Evolutionary conservation across 2,113 vertebrate species (phyloP).

Genomic region (Nibea coibor): DNA sequence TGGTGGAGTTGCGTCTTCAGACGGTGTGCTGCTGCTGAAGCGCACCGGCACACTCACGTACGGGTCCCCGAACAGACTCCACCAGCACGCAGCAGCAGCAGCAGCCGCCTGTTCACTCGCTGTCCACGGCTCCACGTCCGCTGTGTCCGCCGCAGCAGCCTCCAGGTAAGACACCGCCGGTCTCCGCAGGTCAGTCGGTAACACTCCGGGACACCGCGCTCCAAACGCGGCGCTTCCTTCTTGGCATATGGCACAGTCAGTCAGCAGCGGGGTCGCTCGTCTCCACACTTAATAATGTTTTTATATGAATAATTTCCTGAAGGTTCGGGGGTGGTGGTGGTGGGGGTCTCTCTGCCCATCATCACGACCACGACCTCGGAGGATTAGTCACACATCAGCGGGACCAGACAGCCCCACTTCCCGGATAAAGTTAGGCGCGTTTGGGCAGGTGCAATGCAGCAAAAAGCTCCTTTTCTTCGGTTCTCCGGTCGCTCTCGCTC

Average conservation of each 20-base stretch:
- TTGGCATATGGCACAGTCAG: slow-evolving; percentile 48
- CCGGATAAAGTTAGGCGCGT: slow-evolving; percentile 67
- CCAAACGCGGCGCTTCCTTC: slow-evolving; percentile 7
- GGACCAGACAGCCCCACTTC: slow-evolving; percentile 57
- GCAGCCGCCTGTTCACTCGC: too few species aligned
- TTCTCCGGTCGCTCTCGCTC: slow-evolving; percentile 19
- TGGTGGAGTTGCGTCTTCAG: slow-evolving; percentile 52
- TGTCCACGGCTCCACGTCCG: not conserved
- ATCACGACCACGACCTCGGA: slow-evolving; percentile 55
- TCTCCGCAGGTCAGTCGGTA: slow-evolving; percentile 39
- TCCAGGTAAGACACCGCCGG: slow-evolving; percentile 66
- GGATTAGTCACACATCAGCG: slow-evolving; percentile 30
- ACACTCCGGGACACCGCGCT: not conserved
- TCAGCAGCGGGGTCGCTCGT: not conserved
- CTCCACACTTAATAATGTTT: not conserved
- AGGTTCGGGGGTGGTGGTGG: not conserved
- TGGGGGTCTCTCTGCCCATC: slow-evolving; percentile 1
- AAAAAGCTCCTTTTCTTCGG: slow-evolving; percentile 57
- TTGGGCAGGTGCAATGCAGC: slow-evolving; percentile 83
- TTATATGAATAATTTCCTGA: not conserved
- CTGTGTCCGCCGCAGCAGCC: slow-evolving; percentile 5
- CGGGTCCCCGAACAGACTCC: slow-evolving; percentile 22
- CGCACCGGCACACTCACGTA: slow-evolving; percentile 46
- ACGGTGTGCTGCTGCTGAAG: slow-evolving; percentile 51
- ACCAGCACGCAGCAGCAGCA: too few species aligned